Conservation (phyloP, 2,113 vertebrate genomes). For the Tragulus kanchil region DNA sequence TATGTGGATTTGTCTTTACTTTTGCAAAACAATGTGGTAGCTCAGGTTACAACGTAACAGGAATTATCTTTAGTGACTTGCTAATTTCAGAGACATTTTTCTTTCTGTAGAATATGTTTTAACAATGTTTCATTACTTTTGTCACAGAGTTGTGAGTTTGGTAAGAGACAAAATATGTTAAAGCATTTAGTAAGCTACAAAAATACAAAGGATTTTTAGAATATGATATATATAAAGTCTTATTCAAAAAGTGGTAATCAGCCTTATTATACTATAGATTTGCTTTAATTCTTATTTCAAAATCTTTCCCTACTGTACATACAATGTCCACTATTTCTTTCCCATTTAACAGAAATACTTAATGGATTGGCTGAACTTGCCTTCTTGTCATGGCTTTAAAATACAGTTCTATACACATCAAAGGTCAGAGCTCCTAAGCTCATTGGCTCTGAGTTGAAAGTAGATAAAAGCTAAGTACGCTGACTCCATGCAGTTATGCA, state of each 20-base stretch:
- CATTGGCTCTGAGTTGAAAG: neutral
- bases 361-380: neutral
- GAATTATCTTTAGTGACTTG: neutral
- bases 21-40: too few relatives aligned
- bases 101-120: neutral
- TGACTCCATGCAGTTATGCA: neutral
- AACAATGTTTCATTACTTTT: neutral
- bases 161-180: neutral
- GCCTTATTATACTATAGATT: neutral
- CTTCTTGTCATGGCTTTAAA: neutral
- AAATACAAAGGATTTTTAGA: neutral
- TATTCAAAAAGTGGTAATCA: neutral
- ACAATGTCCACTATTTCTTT: neutral
- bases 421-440: neutral
- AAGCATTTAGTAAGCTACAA: neutral
- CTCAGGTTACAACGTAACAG: neutral
- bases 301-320: neutral
- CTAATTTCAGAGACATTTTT: neutral
- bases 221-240: neutral
- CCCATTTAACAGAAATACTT: neutral
- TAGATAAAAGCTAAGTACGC: neutral
- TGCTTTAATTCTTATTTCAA: neutral
- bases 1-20: neutral
- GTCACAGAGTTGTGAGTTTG: neutral
- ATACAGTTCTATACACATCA: neutral